Evolutionary conservation across 2,113 vertebrate species (phyloP).

Genomic region (Hucho hucho): DNA sequence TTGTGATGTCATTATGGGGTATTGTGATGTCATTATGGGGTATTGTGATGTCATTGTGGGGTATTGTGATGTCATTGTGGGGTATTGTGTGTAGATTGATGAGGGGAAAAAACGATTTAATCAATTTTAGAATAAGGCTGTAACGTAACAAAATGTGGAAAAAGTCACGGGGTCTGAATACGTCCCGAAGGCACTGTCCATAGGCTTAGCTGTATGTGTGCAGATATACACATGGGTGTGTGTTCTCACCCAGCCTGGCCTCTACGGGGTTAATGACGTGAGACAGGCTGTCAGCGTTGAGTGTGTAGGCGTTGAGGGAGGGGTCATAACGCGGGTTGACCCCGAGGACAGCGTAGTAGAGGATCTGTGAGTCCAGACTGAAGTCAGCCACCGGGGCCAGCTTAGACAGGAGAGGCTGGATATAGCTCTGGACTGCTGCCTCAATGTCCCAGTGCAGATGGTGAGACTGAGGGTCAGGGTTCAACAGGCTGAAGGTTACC

Average conservation of each 20-base stretch:
- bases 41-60: too few relatives aligned
- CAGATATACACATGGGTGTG: background rate
- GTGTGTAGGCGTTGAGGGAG: constrained; percentile 77
- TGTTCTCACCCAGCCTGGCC: constrained; percentile 85
- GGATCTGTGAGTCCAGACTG: constrained; percentile 94
- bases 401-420: constrained; percentile 86
- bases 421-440: constrained; percentile 78
- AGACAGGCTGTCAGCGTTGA: constrained; percentile 86
- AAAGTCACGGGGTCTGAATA: too few relatives aligned
- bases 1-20: too few relatives aligned
- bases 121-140: too few relatives aligned
- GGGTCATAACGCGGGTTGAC: constrained; percentile 89
- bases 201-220: background rate
- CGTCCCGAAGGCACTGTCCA: too few relatives aligned
- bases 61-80: too few relatives aligned
- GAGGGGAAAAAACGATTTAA: too few relatives aligned
- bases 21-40: too few relatives aligned
- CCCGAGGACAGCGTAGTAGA: constrained; percentile 88
- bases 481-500: constrained; percentile 94
- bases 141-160: too few relatives aligned
- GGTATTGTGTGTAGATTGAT: too few relatives aligned
- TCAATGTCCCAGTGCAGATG: constrained; percentile 88
- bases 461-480: constrained; percentile 92
- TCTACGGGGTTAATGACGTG: constrained; percentile 98
- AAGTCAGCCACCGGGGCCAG: constrained; percentile 86